Percentiles rank a stretch among this genome's conserved stretches.
phyloP scores from a whole-genome alignment of 2,113 vertebrate genomes.

The Prionailurus bengalensis region DNA sequence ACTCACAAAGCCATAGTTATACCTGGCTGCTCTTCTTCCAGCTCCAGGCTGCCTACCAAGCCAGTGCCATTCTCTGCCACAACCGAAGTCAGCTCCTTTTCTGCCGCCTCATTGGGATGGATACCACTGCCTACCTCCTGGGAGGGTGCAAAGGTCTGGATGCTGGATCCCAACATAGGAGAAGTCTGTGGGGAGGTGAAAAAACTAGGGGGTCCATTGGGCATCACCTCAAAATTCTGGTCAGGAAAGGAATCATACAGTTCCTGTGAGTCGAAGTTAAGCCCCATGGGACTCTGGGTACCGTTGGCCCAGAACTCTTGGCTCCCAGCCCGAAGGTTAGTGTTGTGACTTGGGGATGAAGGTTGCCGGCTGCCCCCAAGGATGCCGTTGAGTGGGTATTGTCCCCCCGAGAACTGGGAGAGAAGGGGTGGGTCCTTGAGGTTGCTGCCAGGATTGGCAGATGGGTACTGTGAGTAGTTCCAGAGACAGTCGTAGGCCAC shows the following conservation, averaged over 20 bases:
- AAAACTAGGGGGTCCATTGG: conserved; percentile 86
- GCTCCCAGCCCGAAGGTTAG: conserved; percentile 87
- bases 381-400: conserved; percentile 94
- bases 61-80: conserved; percentile 84
- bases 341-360: conserved; percentile 86
- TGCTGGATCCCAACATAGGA: conserved; percentile 84
- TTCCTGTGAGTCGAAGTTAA: conserved; percentile 90
- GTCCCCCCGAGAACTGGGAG: conserved; percentile 89
- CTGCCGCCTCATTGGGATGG: conserved; percentile 69
- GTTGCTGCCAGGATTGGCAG: conserved; percentile 86
- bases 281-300: conserved; percentile 89
- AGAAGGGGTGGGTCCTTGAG: conserved; percentile 92
- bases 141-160: conserved; percentile 84
- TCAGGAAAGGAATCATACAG: conserved; percentile 90
- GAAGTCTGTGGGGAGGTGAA: conserved; percentile 86
- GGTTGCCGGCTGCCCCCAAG: conserved; percentile 84
- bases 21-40: conserved; percentile 88
- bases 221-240: conserved; percentile 89
- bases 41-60: conserved; percentile 88
- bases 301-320: conserved; percentile 94
- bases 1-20: conserved; percentile 37
- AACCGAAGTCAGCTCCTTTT: conserved; percentile 82
- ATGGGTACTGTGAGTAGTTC: conserved; percentile 92
- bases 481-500: conserved; percentile 96
- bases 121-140: conserved; percentile 67